Evolutionary conservation across 2,888 invertebrate species (phyloP), one percentile per base, ranked within the genome.

Genomic region (Hyposoter dolosus): DNA sequence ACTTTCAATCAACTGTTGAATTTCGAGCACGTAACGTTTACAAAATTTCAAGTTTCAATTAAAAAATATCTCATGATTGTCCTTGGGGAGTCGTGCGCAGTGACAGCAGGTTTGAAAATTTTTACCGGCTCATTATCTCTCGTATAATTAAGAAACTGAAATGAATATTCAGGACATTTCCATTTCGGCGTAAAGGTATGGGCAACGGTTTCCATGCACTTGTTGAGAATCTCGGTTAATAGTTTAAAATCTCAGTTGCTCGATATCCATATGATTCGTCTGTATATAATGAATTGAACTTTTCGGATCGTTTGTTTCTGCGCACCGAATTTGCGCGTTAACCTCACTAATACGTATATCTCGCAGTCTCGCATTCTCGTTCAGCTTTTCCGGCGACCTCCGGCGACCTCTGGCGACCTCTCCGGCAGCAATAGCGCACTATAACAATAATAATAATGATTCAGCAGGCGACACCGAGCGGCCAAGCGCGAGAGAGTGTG

Each of bases 391-490:
- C 47, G 45, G 50, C 78, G 68, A 78, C 78, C 74, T 81, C 56
- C 66, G 63, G 66, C 81, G 81, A 81, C 81, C 80, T 80, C 80
- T 80, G 63, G 65, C 80, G 71, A 79, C 78, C 80, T 80, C 63
- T 80, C 40, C 80, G 72, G 80, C 66, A 74, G 74, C 72, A 56
- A 50, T 74, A 74, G 74, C 79, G 79, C 83, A 83, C 82, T 65
- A 65, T 77, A n/a, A 69, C 63, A 56, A 69, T 35, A 60, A 77
- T 77, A 71, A 72, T 72, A 65, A 80, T 80, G 53, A 75, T 79
- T 68, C 74, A 83, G 78, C 83, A 83, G 83, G 79, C 83, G 83
- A 83, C 83, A 78, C 77, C 68, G 75, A 63, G 74, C 65, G 74
- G 74, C 40, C 78, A 53, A 76, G 47, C 65, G 43, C 32, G 72